A percentile compares a stretch with the other conserved stretches of the same genome.
Evolutionary conservation across 2,113 vertebrate genomes (phyloP).

Genomic region (Acinonyx jubatus): DNA sequence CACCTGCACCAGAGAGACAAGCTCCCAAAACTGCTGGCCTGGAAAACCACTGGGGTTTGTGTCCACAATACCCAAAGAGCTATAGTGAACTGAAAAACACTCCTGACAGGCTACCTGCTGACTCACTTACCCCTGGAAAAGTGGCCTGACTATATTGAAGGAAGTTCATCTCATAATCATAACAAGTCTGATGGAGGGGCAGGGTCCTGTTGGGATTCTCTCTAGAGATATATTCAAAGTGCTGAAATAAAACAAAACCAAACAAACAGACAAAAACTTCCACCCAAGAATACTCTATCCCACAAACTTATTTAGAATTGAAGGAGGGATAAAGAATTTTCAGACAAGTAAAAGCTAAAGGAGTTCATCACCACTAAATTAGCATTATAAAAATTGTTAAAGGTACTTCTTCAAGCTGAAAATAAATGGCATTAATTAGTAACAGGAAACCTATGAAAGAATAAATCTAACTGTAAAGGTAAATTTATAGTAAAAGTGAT

Average conservation of each 20-base stretch:
- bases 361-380: background rate
- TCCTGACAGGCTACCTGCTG: background rate
- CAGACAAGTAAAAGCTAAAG: background rate
- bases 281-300: background rate
- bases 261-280: background rate
- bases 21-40: background rate
- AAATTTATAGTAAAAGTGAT: background rate
- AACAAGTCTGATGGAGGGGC: background rate
- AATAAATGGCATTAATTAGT: background rate
- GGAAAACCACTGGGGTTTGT: background rate
- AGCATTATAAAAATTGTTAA: background rate
- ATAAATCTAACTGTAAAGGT: background rate
- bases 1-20: background rate
- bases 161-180: background rate
- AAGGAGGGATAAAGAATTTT: background rate
- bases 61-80: background rate
- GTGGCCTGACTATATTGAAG: background rate
- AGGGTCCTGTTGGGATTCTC: background rate
- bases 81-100: background rate
- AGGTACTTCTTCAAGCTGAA: background rate
- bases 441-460: background rate
- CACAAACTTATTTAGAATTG: background rate
- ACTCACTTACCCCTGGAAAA: background rate
- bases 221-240: background rate
- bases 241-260: background rate